Conservation (phyloP, 2,888 invertebrate genomes). For the Torymus texanus region DNA sequence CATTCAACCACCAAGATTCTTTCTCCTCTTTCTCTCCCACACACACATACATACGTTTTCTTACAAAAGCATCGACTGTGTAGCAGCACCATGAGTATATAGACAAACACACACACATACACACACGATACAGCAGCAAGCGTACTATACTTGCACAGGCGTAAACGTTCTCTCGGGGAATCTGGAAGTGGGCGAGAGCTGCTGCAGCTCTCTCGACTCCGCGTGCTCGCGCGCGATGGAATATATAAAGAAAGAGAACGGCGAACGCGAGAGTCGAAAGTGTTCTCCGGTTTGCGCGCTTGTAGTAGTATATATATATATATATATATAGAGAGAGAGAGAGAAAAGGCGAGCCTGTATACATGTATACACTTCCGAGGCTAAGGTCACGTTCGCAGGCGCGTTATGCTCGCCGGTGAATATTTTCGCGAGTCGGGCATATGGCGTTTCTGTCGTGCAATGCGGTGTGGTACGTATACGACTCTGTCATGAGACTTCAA, state of each 20-base stretch:
- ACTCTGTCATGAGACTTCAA: no score
- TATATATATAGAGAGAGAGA: not conserved
- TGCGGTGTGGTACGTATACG: no score
- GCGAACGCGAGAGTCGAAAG: constrained; percentile 41
- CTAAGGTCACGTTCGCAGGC: constrained; percentile 46
- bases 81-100: no score
- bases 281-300: constrained; percentile 5
- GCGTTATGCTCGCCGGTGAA: constrained; percentile 37
- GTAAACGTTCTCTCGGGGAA: constrained; percentile 22
- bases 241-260: constrained; percentile 40
- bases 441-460: no score
- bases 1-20: no score
- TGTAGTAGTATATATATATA: not conserved
- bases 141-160: not conserved
- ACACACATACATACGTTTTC: no score
- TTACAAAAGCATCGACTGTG: no score
- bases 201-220: not conserved
- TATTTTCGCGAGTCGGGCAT: constrained; percentile 51
- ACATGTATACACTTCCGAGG: constrained; percentile 38
- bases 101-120: no score
- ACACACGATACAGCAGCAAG: no score
- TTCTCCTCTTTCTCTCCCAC: no score
- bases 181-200: constrained; percentile 16
- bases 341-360: not conserved
- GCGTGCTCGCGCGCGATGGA: not conserved